Evolutionary conservation across 2,797 vertebrate species (phyloP).

Genomic region (Ficedula albicollis): DNA sequence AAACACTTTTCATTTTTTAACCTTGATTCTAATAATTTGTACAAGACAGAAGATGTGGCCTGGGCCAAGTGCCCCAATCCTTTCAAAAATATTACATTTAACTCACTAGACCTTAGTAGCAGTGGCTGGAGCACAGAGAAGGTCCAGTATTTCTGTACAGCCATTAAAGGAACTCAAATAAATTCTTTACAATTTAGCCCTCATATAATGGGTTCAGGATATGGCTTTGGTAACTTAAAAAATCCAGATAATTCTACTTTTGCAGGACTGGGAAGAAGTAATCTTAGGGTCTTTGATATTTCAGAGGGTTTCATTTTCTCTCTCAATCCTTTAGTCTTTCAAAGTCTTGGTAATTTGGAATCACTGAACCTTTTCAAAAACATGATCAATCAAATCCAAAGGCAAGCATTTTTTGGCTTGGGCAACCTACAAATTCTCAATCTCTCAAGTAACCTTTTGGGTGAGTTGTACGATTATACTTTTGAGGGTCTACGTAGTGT

Average conservation of each 20-base stretch:
- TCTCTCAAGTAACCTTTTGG: conserved; percentile 84
- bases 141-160: conserved; percentile 67
- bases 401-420: conserved; percentile 80
- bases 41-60: neutral
- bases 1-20: conserved; percentile 78
- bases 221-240: conserved; percentile 78
- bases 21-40: conserved; percentile 61
- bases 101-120: conserved; percentile 68
- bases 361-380: conserved; percentile 79
- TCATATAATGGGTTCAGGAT: conserved; percentile 78
- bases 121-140: conserved; percentile 65
- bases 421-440: conserved; percentile 76
- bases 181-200: conserved; percentile 59
- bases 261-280: conserved; percentile 75
- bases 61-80: conserved; percentile 84
- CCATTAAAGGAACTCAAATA: conserved; percentile 80
- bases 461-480: conserved; percentile 76
- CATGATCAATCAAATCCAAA: conserved; percentile 80
- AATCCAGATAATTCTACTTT: conserved; percentile 82
- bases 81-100: conserved; percentile 78
- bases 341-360: conserved; percentile 65
- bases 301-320: conserved; percentile 80
- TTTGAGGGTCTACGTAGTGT: conserved; percentile 78
- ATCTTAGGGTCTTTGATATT: conserved; percentile 74
- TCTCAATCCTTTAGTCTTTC: conserved; percentile 76